A percentile compares a stretch with the other conserved stretches of the same genome.
phyloP scores from a whole-genome alignment of 2,797 vertebrate genomes.

The Pachyuromys duprasi region DNA sequence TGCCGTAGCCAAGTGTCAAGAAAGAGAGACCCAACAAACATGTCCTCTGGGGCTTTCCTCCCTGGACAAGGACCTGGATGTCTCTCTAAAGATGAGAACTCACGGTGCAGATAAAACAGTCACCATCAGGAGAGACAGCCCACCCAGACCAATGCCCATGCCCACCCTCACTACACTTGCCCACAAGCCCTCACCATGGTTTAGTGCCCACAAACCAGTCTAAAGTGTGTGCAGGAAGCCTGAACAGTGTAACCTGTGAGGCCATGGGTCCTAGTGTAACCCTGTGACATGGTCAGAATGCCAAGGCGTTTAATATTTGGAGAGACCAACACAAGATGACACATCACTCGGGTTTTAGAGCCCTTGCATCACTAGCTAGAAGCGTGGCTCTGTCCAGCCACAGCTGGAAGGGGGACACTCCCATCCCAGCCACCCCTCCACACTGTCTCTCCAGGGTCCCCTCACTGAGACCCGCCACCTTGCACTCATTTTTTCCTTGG shows the following conservation, averaged over 20 bases:
- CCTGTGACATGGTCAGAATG: background rate
- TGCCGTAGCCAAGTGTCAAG: background rate
- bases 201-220: background rate
- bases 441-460: background rate
- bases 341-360: rapidly evolving
- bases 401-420: rapidly evolving
- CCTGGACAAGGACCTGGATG: rapidly evolving
- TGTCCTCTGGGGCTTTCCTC: background rate
- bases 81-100: background rate
- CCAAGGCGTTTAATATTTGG: background rate
- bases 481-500: background rate
- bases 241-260: rapidly evolving
- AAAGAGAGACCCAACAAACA: background rate
- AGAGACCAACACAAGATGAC: rapidly evolving
- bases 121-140: background rate
- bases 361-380: rapidly evolving
- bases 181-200: background rate
- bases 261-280: rapidly evolving
- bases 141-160: rapidly evolving
- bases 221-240: rapidly evolving
- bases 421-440: background rate
- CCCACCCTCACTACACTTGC: background rate
- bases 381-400: background rate
- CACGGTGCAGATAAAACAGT: rapidly evolving
- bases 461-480: background rate